Evolutionary conservation across 2,797 vertebrate genomes (phyloP), one percentile per base, ranked within the genome.

Genomic region (Premnoplex brunnescens): DNA sequence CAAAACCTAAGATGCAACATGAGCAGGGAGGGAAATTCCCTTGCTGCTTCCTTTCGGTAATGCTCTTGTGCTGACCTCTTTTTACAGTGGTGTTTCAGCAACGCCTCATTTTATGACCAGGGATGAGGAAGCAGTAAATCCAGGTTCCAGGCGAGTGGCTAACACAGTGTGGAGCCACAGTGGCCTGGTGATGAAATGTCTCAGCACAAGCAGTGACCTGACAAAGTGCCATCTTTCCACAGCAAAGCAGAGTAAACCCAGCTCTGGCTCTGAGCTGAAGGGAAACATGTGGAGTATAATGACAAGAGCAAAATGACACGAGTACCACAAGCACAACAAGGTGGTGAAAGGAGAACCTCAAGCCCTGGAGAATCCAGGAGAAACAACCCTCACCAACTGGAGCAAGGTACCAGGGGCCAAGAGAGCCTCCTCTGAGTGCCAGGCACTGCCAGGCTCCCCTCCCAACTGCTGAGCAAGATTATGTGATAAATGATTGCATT

Each of bases 401-500:
- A 79, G 26, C 32, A 39, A 59, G 37, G 37, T 82, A 60, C 55
- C 54, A 27, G 91, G 86, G 93, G 66, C 88, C 89, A 90, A 81
- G 52, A 85, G 84, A 89, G 71, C 49, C 67, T 95, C 92, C 60
- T 89, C 49, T 10, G 28, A 83, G 73, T 88, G 86, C 89, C 88
- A 94, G 75, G 77, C 59, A 67, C 58, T 96, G 88, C 91, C 95
- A 93, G 75, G 82, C 49, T 95, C 91, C 60, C 88, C 6, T 0
- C 81, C 80, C 87, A 95, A 86, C 88, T 72, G 93, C 93, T 96
- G 90, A 97, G 92, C 72, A 94, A 95, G 84, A 97, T 97, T 94
- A 96, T 95, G 93, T 97, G 96, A 97, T 97, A 97, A 97, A 97
- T 96, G 96, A 97, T 97, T 96, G 91, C 95, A 97, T 97, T 97